These are phyloP conservation scores for Ranitomeya variabilis DNA, from an alignment of 2,113 vertebrate genomes.

Conservation along the genomic window DNA sequence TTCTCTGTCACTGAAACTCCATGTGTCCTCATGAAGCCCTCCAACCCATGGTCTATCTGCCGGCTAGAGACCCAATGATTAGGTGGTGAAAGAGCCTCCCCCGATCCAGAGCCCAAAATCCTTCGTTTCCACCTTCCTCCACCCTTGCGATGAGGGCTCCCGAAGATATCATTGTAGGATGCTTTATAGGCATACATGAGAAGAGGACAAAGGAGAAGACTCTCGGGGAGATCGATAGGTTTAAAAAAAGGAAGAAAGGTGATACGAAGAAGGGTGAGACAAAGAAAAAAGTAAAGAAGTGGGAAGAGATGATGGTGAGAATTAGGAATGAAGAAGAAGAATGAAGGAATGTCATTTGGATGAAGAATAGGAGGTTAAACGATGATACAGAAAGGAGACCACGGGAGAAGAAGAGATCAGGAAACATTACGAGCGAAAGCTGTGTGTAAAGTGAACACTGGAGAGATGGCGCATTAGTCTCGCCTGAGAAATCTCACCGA, in stretches of 20 bases:
- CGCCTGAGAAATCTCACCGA: slow-evolving; percentile 39
- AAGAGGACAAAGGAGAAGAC: not conserved
- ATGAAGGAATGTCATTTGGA: not conserved
- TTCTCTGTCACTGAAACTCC: not conserved
- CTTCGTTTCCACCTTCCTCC: slow-evolving; percentile 1
- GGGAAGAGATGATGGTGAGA: not conserved
- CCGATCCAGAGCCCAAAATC: not conserved
- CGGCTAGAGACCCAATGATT: not conserved
- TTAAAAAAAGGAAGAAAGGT: not conserved
- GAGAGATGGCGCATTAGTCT: slow-evolving; percentile 37
- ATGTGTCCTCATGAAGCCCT: slow-evolving; percentile 45
- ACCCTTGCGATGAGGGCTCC: slow-evolving; percentile 45
- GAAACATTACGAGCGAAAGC: not conserved
- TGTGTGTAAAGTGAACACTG: not conserved
- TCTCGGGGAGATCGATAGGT: not conserved
- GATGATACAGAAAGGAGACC: not conserved
- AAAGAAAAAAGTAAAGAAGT: not conserved
- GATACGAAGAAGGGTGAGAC: not conserved
- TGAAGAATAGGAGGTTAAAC: not conserved
- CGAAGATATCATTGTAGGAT: slow-evolving; percentile 44
- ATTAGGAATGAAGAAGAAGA: not conserved
- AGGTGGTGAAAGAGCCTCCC: not conserved
- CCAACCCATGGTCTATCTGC: not conserved
- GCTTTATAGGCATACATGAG: slow-evolving; percentile 55
- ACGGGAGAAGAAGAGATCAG: not conserved